phyloP scores from a whole-genome alignment of 2,797 vertebrate species.

The Hoplostethus atlanticus region DNA sequence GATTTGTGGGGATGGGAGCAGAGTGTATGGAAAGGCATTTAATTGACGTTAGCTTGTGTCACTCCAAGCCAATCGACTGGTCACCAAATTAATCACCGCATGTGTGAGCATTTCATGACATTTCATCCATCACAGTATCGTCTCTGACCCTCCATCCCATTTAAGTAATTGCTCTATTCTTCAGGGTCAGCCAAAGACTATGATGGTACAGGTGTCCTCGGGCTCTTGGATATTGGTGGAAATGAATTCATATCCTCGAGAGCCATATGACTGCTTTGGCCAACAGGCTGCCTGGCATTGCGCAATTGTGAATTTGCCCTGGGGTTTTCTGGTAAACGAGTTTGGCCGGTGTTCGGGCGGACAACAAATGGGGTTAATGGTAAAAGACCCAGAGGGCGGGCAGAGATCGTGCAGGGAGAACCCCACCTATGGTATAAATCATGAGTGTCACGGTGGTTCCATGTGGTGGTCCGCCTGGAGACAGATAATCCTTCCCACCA shows the following conservation, averaged over 20 bases:
- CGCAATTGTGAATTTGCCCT: not conserved
- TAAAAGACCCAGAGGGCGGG: slow-evolving; percentile 15
- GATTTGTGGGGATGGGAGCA: slow-evolving; percentile 45
- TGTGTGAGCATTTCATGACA: slow-evolving; percentile 27
- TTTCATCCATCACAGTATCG: slow-evolving; percentile 57
- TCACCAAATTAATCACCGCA: slow-evolving; percentile 44
- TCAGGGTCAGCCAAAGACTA: slow-evolving; percentile 26
- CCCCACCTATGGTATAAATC: slow-evolving; percentile 1
- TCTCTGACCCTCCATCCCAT: slow-evolving; percentile 48
- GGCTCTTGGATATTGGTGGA: slow-evolving; percentile 25
- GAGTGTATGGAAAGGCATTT: slow-evolving; percentile 28
- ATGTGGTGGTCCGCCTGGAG: slow-evolving; percentile 50
- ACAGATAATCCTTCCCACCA: slow-evolving; percentile 59
- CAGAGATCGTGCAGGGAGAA: slow-evolving; percentile 12
- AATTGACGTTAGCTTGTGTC: slow-evolving; percentile 42
- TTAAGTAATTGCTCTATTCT: slow-evolving; percentile 52
- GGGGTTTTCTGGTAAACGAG: not conserved
- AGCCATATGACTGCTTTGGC: slow-evolving; percentile 8
- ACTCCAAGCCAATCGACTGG: slow-evolving; percentile 13
- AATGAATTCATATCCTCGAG: slow-evolving; percentile 31
- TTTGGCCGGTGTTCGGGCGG: slow-evolving; percentile 14
- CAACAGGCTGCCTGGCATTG: slow-evolving; percentile 6
- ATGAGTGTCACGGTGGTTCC: slow-evolving; percentile 31
- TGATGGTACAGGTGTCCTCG: slow-evolving; percentile 54
- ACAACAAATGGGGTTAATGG: slow-evolving; percentile 29